phyloP scores from a whole-genome alignment of 2,888 invertebrate genomes.

The Tribolium freemani region DNA sequence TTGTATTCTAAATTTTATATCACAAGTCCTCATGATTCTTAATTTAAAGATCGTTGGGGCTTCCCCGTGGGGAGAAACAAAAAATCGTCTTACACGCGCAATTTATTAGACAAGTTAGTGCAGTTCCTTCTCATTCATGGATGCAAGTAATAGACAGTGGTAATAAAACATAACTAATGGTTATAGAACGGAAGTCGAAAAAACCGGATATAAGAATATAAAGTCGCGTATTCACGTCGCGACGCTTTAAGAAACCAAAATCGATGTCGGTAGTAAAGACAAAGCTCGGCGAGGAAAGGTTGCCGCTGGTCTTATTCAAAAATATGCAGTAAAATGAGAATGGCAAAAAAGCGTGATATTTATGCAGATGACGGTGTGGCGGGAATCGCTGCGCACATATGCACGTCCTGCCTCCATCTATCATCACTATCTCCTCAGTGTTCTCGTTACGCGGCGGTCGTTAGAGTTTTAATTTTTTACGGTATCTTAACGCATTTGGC shows the following conservation, averaged over 20 bases:
- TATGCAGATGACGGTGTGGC: constrained; percentile 49
- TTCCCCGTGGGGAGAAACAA: background rate
- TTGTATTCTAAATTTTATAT: background rate
- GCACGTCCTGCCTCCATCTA: constrained; percentile 60
- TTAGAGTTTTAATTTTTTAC: constrained; percentile 47
- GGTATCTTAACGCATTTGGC: constrained; percentile 45
- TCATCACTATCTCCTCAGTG: constrained; percentile 53
- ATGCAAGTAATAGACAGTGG: constrained; percentile 23
- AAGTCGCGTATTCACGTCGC: constrained; percentile 36
- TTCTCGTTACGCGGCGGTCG: constrained; percentile 17
- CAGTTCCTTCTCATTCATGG: constrained; percentile 1
- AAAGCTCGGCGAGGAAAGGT: constrained; percentile 39
- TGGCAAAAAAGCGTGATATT: constrained; percentile 50
- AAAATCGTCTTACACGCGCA: background rate
- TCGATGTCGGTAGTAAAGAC: constrained; percentile 36
- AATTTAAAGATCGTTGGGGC: background rate
- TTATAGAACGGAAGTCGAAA: constrained; percentile 28
- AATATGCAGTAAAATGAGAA: constrained; percentile 56
- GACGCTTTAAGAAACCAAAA: constrained; percentile 37
- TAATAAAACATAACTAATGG: constrained; percentile 38
- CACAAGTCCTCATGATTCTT: background rate
- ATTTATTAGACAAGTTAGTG: background rate
- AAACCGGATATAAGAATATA: constrained; percentile 26
- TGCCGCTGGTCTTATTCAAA: constrained; percentile 53
- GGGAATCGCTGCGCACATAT: constrained; percentile 53